Conservation (phyloP, 2,113 vertebrate species). For the Planiliza haematocheilus region DNA sequence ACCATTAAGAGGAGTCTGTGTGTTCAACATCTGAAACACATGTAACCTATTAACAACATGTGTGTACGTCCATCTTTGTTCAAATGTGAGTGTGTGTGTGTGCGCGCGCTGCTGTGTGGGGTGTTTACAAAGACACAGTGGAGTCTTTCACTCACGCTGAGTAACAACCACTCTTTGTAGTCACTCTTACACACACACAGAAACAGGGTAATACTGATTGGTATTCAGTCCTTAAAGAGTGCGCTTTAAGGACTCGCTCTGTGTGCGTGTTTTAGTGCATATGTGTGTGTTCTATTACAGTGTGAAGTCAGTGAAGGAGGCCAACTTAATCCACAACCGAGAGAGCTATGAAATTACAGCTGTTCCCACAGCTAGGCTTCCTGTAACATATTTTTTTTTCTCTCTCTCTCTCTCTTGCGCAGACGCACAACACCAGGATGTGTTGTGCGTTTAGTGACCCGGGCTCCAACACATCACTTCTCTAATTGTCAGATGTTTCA, state of each 20-base stretch:
- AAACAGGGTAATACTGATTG: conserved; percentile 63
- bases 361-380: conserved; percentile 11
- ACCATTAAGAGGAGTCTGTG: conserved; percentile 32
- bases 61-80: conserved; percentile 28
- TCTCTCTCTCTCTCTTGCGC: no score
- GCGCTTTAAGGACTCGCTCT: conserved; percentile 13
- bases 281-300: not conserved
- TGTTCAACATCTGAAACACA: conserved; percentile 46
- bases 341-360: conserved; percentile 43
- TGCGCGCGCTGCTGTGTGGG: conserved; percentile 9
- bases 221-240: conserved; percentile 61
- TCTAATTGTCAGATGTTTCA: not conserved
- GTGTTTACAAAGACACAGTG: conserved; percentile 67
- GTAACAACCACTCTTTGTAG: conserved; percentile 78
- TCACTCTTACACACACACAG: conserved; percentile 36
- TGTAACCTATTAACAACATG: conserved; percentile 52
- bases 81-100: conserved; percentile 17
- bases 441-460: not conserved
- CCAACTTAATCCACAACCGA: conserved; percentile 6
- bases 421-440: not conserved
- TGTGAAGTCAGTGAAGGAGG: not conserved
- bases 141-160: conserved; percentile 74
- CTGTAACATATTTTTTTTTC: not conserved
- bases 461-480: not conserved
- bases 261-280: not conserved